Base-by-base conservation (phyloP, 1,140 invertebrate genomes). In the Asobara japonica region DNA sequence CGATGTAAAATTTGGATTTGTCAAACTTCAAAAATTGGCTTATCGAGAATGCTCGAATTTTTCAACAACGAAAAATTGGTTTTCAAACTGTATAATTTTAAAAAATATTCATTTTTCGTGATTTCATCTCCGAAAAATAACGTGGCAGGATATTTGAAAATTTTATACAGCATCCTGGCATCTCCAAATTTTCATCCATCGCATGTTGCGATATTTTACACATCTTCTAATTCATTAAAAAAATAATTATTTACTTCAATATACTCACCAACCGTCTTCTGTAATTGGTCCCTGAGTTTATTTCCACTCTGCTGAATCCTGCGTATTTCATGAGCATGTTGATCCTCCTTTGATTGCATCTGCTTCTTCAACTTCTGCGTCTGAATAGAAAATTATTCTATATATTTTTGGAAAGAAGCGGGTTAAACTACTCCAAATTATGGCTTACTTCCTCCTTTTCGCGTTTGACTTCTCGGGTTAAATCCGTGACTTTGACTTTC, bases 281-380 rank as follows among this genome's bases (percentile, higher is more conserved):
- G 74, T 29, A 82, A 74, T 30, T 78, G 80, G 16, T 79, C 77
- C 7, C 74, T 74, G 1, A 80, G 72, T 61, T 80, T 82, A 10
- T 80, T 74, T 11, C 68, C 73, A 66, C 20, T 77, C 20, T 74
- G 76, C 25, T 73, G 74, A 30, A 80, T 65, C 13, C 79, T 72
- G 62, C 75, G 77, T 27, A 82, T 11, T 66, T 80, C 76, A 8
- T 82, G 80, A 16, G 78, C 68, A 41, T 82, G 79, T 67, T 80
- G 79, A 74, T 29, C 56, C n/a, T 82, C 75, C 67, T 78, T 80
- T 0, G 79, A 82, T n/a, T 76, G 77, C 7, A 72, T 64, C 66
- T 80, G 79, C 73, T 82, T 82, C 30, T 65, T 74, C 41, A 82
- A 64, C 41, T 82, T 82, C 8, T 66, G 22, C 20, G 62, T 69